Evolutionary conservation across 2,113 vertebrate species (phyloP).

Genomic region (Shinisaurus crocodilurus): DNA sequence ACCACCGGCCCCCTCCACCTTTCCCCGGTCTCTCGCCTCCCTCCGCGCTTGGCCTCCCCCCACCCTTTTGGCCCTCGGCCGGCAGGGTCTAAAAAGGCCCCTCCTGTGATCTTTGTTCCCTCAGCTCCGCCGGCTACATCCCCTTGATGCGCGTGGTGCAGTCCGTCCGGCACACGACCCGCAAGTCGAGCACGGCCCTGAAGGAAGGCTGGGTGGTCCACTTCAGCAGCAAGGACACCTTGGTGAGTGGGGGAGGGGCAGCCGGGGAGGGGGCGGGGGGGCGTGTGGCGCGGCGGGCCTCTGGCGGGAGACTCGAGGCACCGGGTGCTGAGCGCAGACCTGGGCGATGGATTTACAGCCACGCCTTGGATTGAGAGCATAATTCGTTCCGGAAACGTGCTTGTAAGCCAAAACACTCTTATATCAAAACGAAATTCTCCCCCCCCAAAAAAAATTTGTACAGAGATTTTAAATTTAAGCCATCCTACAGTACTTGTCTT

Average conservation of each 20-base stretch:
- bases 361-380: too few relatives aligned
- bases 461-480: too few relatives aligned
- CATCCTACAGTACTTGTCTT: too few relatives aligned
- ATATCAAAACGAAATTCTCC: too few relatives aligned
- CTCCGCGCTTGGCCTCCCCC: too few relatives aligned
- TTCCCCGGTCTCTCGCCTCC: not conserved
- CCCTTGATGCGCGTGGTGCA: slow-evolving; percentile 92
- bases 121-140: slow-evolving; percentile 83
- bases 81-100: fast-evolving
- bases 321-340: not conserved
- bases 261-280: fast-evolving
- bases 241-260: slow-evolving; percentile 76
- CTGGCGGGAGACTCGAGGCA: too few relatives aligned
- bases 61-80: not conserved
- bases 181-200: slow-evolving; percentile 86
- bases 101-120: not conserved
- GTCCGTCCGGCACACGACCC: slow-evolving; percentile 89
- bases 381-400: too few relatives aligned
- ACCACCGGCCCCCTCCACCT: not conserved
- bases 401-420: too few relatives aligned
- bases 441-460: too few relatives aligned
- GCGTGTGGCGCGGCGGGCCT: too few relatives aligned
- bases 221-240: slow-evolving; percentile 89
- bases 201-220: slow-evolving; percentile 92
- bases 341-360: not conserved